Conservation (phyloP, 2,797 vertebrate genomes). For the Anniella stebbinsi region DNA sequence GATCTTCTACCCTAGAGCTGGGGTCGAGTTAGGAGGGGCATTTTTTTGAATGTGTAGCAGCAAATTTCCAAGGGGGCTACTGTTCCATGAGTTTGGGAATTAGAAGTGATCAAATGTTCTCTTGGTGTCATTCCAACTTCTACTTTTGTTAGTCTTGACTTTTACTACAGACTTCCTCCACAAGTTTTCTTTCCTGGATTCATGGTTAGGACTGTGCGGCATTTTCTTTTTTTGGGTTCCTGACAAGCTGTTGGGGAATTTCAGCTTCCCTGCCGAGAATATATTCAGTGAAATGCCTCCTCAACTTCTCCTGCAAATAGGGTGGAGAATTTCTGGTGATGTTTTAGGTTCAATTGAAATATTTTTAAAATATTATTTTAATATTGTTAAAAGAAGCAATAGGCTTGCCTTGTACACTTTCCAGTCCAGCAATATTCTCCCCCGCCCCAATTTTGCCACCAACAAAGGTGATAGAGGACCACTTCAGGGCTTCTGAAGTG, state of each 20-base stretch:
- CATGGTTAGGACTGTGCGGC: too few relatives aligned
- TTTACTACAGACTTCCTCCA: background rate
- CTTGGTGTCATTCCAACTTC: background rate
- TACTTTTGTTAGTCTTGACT: background rate
- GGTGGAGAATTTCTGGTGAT: background rate
- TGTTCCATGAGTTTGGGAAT: background rate
- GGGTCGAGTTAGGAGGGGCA: background rate
- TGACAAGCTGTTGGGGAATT: background rate
- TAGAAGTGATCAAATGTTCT: background rate
- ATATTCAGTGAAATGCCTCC: background rate
- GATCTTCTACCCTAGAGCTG: background rate
- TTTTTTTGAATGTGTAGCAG: background rate
- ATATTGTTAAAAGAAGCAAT: background rate
- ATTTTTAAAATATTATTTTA: background rate
- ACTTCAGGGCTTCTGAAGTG: too few relatives aligned
- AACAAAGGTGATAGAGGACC: too few relatives aligned
- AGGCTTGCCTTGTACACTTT: too few relatives aligned
- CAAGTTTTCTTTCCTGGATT: background rate
- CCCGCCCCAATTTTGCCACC: background rate
- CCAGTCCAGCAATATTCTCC: background rate
- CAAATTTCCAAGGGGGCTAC: background rate
- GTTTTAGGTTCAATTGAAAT: too few relatives aligned
- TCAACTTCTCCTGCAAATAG: background rate
- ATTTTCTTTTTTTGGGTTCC: background rate
- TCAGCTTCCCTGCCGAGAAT: background rate